Evolutionary conservation across 2,797 vertebrate species (phyloP), one percentile per base, ranked within the genome.

Genomic region (Pampus argenteus): DNA sequence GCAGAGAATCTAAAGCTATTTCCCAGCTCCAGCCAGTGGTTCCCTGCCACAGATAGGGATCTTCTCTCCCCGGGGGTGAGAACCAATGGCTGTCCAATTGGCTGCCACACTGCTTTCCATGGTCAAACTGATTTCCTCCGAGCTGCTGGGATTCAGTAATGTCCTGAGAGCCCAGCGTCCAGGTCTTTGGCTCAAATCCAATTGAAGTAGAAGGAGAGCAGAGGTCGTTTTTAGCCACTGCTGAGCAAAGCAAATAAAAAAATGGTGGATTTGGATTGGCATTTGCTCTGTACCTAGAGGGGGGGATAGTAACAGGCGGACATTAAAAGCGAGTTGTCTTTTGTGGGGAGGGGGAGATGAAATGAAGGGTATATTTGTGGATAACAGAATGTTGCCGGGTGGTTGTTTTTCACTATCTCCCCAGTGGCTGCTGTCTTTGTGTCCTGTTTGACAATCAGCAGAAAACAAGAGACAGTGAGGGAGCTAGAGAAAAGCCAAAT

Each of bases 231-330:
- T 74, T 65, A 54, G 56, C 56, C 5, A 4, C 28, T 71, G 66
- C 66, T 74, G 65, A 76, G 65, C 44, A 66, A 66, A 79, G 55
- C 64, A 82, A 82, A 88, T 71, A 66, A 52, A 84, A 84, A 78
- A 72, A 3, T 17, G 67, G 34, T 66, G 38, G 56, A 57, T 84
- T 44, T 66, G 38, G 62, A 64, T 56, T 63, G 66, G 58, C 50
- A 67, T 70, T 76, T 66, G 29, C 14, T 72, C 52, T 45, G 45
- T 34, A 52, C 59, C 45, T 63, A 60, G 48, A 54, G 73, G 58
- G 40, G 69, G 66, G 42, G 60, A 44, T 28, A 49, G 61, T 66
- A 74, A 74, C 70, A 74, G 55, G 61, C 47, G 18, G 57, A 55
- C 38, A 56, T 58, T 74, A 65, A 78, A 72, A 71, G 57, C 36